Conservation (phyloP, 2,797 vertebrate species). For the Artibeus jamaicensis region DNA sequence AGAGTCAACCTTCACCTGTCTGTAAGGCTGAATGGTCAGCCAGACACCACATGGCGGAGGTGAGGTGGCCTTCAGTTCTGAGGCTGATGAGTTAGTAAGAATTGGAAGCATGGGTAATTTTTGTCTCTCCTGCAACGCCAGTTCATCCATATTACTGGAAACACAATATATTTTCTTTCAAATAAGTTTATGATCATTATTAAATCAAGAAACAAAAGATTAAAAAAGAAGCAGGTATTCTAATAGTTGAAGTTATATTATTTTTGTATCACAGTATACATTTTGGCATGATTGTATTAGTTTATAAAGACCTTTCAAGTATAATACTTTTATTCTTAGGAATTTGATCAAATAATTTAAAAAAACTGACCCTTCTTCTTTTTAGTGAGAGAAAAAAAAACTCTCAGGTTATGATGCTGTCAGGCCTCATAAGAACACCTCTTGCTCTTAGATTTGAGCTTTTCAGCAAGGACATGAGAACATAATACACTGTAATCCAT, state of each 20-base stretch:
- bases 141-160: conserved; percentile 30
- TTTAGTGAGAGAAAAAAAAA: neutral
- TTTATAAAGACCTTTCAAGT: conserved; percentile 57
- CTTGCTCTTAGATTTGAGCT: conserved; percentile 39
- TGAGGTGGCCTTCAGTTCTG: neutral
- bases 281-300: conserved; percentile 33
- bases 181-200: conserved; percentile 22
- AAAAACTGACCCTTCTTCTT: conserved; percentile 33
- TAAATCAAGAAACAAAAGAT: conserved; percentile 35
- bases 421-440: conserved; percentile 12
- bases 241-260: conserved; percentile 4
- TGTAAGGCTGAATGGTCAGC: neutral
- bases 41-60: neutral
- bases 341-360: conserved; percentile 53
- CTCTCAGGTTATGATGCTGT: neutral
- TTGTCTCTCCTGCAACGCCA: conserved; percentile 30
- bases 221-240: neutral
- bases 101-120: neutral
- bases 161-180: neutral
- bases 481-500: conserved; percentile 27
- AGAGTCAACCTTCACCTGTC: neutral
- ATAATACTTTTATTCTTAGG: conserved; percentile 61
- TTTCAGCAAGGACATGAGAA: conserved; percentile 56
- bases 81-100: neutral
- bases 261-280: conserved; percentile 35